Percentiles rank a stretch among this genome's conserved stretches.
Conservation (phyloP, 1,140 invertebrate species). For the Palaemon carinicauda region DNA sequence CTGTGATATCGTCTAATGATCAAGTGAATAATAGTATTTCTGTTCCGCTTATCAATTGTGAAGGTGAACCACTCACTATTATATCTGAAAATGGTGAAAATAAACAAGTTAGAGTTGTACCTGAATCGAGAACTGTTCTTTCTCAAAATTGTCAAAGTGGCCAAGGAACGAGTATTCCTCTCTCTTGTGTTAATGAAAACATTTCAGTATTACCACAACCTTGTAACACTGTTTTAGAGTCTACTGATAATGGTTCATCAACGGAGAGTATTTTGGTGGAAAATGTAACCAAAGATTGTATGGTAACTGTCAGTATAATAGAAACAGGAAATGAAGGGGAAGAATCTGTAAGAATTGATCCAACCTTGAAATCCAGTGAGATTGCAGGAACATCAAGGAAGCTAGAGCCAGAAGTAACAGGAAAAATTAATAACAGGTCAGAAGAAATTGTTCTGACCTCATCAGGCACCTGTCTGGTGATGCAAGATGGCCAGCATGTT, state of each 20-base stretch:
- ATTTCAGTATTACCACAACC: background rate
- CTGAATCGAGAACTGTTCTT: background rate
- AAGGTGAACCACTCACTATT: background rate
- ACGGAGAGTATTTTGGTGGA: slow-evolving; percentile 40
- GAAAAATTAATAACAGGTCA: background rate
- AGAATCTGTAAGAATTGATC: background rate
- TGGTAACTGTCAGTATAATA: slow-evolving; percentile 42
- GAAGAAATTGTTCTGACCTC: slow-evolving; percentile 15
- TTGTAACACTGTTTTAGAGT: background rate
- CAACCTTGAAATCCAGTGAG: background rate
- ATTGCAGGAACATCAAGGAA: background rate
- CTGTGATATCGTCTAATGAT: background rate
- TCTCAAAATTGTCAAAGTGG: background rate
- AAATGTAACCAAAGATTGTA: slow-evolving; percentile 25
- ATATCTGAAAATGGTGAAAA: slow-evolving; percentile 17
- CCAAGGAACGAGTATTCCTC: background rate
- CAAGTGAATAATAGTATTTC: slow-evolving; percentile 20
- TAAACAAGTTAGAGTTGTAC: background rate
- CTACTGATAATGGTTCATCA: background rate
- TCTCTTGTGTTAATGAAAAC: background rate
- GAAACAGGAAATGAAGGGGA: background rate
- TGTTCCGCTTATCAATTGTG: background rate
- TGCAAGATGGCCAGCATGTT: slow-evolving; percentile 23
- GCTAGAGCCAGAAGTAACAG: background rate
- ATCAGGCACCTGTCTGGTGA: slow-evolving; percentile 34